Conservation (phyloP, 2,113 vertebrate genomes). For the Porphyrio hochstetteri region DNA sequence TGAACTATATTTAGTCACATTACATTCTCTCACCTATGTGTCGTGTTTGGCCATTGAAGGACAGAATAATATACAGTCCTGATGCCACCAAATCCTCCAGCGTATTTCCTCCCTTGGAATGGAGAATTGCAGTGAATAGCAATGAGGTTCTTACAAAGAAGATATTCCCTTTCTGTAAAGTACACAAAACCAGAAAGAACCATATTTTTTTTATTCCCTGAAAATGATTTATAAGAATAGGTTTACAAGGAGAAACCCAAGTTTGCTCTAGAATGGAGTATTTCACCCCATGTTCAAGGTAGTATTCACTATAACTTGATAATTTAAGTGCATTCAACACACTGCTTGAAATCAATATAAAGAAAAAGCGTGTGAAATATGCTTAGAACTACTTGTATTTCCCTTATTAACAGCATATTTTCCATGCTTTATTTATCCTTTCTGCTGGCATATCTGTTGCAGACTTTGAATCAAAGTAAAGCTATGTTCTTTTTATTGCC, state of each 20-base stretch:
- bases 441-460: constrained; percentile 47
- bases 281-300: constrained; percentile 30
- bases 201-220: background rate
- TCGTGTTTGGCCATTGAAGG: background rate
- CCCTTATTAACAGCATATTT: constrained; percentile 61
- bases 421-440: constrained; percentile 62
- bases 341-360: constrained; percentile 62
- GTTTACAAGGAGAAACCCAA: constrained; percentile 27
- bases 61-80: background rate
- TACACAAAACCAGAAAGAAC: background rate
- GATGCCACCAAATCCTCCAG: background rate
- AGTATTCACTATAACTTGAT: constrained; percentile 41
- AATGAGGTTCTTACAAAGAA: background rate
- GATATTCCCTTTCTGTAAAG: background rate
- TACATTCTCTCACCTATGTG: background rate
- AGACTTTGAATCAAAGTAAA: constrained; percentile 59
- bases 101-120: background rate
- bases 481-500: constrained; percentile 58
- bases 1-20: background rate
- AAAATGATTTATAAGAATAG: constrained; percentile 38
- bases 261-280: constrained; percentile 16
- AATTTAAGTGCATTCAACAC: constrained; percentile 58
- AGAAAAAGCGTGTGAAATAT: constrained; percentile 50
- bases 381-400: constrained; percentile 47
- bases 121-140: background rate